A percentile compares a stretch with the other conserved stretches of the same genome.
These are phyloP conservation scores for Oxystoma pomonae DNA, from an alignment of 2,888 invertebrate genomes.

Conservation along the genomic window DNA sequence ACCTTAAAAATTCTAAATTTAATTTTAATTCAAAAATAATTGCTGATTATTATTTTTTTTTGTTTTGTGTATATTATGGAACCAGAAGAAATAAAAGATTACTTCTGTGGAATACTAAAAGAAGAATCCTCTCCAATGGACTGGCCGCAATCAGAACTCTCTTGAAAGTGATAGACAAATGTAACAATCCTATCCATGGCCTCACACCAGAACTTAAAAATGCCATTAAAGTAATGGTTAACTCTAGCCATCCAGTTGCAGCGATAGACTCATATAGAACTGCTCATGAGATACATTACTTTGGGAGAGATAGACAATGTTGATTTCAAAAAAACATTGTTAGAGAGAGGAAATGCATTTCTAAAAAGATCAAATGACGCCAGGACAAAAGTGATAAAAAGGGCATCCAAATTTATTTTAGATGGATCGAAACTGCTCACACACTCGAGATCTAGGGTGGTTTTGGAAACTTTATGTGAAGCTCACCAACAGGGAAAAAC, in stretches of 20 bases:
- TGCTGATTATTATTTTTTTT: too few relatives aligned
- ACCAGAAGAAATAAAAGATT: slow-evolving; percentile 21
- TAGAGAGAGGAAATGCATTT: slow-evolving; percentile 74
- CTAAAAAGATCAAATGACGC: slow-evolving; percentile 71
- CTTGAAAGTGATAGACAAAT: slow-evolving; percentile 74
- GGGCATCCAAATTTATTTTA: slow-evolving; percentile 78
- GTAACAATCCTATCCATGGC: slow-evolving; percentile 82
- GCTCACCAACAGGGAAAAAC: slow-evolving; percentile 77
- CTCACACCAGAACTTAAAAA: slow-evolving; percentile 73
- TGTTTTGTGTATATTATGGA: too few relatives aligned
- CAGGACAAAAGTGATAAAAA: slow-evolving; percentile 78
- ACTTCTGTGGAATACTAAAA: slow-evolving; percentile 64
- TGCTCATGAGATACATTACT: slow-evolving; percentile 90
- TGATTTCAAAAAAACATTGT: slow-evolving; percentile 82
- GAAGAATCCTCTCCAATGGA: slow-evolving; percentile 83
- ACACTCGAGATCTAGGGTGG: slow-evolving; percentile 90
- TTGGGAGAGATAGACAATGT: slow-evolving; percentile 78
- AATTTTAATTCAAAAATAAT: too few relatives aligned
- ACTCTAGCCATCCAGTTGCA: slow-evolving; percentile 81
- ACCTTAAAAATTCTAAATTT: too few relatives aligned
- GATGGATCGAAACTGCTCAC: slow-evolving; percentile 86
- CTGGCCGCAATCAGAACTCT: slow-evolving; percentile 88
- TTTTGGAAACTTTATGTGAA: slow-evolving; percentile 77
- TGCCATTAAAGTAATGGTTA: slow-evolving; percentile 76
- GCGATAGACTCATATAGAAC: slow-evolving; percentile 89